Conservation (phyloP, 1,140 invertebrate species). For the Piezodorus guildinii region DNA sequence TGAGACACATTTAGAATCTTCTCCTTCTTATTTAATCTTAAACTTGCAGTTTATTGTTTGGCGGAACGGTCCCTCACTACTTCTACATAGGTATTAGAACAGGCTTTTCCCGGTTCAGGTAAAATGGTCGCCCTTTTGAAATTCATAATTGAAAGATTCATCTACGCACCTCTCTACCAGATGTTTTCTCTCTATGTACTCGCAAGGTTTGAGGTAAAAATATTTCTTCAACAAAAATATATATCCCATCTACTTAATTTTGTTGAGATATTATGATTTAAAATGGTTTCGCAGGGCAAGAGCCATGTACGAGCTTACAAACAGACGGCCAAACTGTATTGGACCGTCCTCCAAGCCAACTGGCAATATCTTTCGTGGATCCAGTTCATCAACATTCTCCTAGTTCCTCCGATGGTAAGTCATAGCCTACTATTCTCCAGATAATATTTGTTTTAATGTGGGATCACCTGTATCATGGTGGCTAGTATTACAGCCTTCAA, state of each 20-base stretch:
- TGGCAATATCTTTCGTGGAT: slow-evolving; percentile 58
- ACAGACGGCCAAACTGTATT: slow-evolving; percentile 46
- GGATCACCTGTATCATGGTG: too few relatives aligned
- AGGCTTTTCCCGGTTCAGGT: slow-evolving; percentile 35
- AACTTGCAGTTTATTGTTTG: slow-evolving; percentile 49
- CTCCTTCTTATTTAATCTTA: slow-evolving; percentile 24
- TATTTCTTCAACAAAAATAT: too few relatives aligned
- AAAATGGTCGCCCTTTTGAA: slow-evolving; percentile 40
- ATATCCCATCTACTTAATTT: neutral
- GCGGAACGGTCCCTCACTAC: slow-evolving; percentile 55
- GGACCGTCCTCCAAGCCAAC: slow-evolving; percentile 47
- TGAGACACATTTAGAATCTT: too few relatives aligned
- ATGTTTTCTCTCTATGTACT: slow-evolving; percentile 52
- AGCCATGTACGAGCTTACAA: slow-evolving; percentile 43
- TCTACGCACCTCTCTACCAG: slow-evolving; percentile 55
- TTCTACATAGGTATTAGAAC: slow-evolving; percentile 51
- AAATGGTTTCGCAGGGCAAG: slow-evolving; percentile 33
- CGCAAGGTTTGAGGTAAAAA: slow-evolving; percentile 47
- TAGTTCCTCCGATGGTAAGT: slow-evolving; percentile 58
- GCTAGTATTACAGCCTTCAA: too few relatives aligned
- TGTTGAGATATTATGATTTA: neutral
- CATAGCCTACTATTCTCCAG: too few relatives aligned
- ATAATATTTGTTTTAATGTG: too few relatives aligned
- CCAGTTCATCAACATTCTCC: slow-evolving; percentile 54
- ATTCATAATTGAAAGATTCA: slow-evolving; percentile 49